Conservation (phyloP, 2,113 vertebrate genomes). For the Brachionichthys hirsutus region DNA sequence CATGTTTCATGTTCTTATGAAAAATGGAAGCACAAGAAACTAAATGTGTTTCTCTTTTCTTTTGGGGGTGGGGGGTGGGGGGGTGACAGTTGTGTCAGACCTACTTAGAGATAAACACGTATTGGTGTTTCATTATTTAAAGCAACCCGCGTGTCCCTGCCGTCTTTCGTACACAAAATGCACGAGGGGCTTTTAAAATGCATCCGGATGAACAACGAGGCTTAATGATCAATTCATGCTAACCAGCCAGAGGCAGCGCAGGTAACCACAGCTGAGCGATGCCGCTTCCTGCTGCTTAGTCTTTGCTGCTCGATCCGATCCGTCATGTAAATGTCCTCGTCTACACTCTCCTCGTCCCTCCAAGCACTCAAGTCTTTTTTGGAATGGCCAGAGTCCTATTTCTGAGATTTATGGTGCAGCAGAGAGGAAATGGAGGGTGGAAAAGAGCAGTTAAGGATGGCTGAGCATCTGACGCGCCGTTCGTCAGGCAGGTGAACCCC, state of each 20-base stretch:
- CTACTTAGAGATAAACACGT: no score
- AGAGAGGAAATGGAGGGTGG: slow-evolving; percentile 40
- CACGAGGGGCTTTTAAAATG: background rate
- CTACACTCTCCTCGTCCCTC: background rate
- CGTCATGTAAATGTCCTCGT: background rate
- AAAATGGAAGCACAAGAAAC: no score
- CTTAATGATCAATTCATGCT: slow-evolving; percentile 17
- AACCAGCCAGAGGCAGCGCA: slow-evolving; percentile 4
- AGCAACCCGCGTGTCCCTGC: background rate
- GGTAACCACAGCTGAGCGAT: background rate
- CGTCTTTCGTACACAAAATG: no score
- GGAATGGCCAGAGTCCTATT: slow-evolving; percentile 21
- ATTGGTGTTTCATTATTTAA: no score
- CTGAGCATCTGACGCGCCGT: slow-evolving; percentile 19
- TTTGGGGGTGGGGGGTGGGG: no score
- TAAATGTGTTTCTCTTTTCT: no score
- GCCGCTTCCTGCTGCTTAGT: background rate
- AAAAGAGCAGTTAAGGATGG: slow-evolving; percentile 30
- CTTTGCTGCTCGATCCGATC: background rate
- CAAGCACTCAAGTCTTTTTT: slow-evolving; percentile 1
- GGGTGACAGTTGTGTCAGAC: no score
- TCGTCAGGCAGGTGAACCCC: no score
- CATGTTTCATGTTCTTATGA: no score
- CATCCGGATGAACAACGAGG: background rate
- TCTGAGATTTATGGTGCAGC: slow-evolving; percentile 32